Conservation (phyloP, 2,797 vertebrate genomes). For the Sebastolobus altivelis region DNA sequence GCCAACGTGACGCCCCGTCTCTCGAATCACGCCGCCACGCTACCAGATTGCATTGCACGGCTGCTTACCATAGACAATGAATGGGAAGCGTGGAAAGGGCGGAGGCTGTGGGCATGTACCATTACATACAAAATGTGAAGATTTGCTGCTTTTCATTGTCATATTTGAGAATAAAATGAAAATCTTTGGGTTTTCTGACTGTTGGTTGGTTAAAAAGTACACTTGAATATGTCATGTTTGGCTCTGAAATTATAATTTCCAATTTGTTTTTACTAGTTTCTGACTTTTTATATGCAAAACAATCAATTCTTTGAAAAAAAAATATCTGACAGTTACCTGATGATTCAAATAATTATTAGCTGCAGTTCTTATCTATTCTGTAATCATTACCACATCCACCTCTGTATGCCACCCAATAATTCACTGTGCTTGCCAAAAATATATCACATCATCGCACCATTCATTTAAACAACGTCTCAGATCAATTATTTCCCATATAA, state of each 20-base stretch:
- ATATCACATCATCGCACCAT: slow-evolving; percentile 10
- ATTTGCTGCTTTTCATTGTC: not conserved
- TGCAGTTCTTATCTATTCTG: not conserved
- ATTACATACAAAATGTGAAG: not conserved
- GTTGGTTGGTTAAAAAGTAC: not conserved
- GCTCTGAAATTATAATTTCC: not conserved
- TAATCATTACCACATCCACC: not conserved
- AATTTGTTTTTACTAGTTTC: not conserved
- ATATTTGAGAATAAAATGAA: not conserved
- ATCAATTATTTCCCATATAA: slow-evolving; percentile 38
- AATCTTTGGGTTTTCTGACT: not conserved
- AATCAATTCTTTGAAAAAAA: not conserved
- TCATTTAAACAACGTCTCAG: slow-evolving; percentile 28
- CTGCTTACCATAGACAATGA: too few species aligned
- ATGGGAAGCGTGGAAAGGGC: too few species aligned
- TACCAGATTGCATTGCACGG: too few species aligned
- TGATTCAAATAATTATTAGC: not conserved
- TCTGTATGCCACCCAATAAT: not conserved
- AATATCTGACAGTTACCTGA: not conserved
- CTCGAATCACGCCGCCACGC: too few species aligned
- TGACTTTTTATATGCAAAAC: not conserved
- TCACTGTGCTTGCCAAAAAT: slow-evolving; percentile 13
- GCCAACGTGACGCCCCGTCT: too few species aligned
- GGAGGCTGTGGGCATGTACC: too few species aligned
- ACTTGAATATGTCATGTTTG: not conserved